Base-by-base conservation (phyloP, 2,888 invertebrate species). In the Eucera pruinosa region DNA sequence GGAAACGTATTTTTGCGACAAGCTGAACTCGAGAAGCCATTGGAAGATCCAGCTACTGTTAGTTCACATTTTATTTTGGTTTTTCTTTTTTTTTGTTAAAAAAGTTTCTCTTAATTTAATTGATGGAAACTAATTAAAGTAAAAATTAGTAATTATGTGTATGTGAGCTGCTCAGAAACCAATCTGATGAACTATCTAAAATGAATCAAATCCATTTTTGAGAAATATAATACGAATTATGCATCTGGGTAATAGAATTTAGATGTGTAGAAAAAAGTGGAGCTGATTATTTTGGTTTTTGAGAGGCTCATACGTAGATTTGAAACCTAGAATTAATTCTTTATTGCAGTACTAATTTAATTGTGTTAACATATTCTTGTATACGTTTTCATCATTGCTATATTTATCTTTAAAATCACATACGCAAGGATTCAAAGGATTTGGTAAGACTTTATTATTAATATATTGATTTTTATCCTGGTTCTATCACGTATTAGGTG, bases 1-100 rank as follows among this genome's bases (percentile, higher is more conserved):
- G 98, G 98, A 36, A 97, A 97, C 91, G 98, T 98, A 13, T 98
- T 98, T 93, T 92, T 98, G 78, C 94, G 97, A 15, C 96, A 97
- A 88, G 96, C 97, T 0, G 97, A 97, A 90, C 96, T 98, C 50
- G 96, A 96, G 57, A 95, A 96, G 79, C 95, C 97, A 0, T 93
- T 96, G 82, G 97, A 96, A 93, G 98, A 97, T 93, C 98, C 96
- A 60, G 93, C 95, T 62, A 97, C 97, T 77, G 97, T 97, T 91
- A 94, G 94, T 78, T 27, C 25, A 43, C 20, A 36, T 30, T 20
- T 30, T 36, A 30, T 25, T 45, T 60, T 27, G n/a, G n/a, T 55
- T 43, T 58, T 15, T 15, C 25, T 39, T n/a, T 18, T 13, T 11
- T 23, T 30, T 27, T 9, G 36, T 57, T n/a, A 3, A 33, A 36